Evolutionary conservation across 1,140 invertebrate genomes (phyloP).

Genomic region (Phymastichus coffea): DNA sequence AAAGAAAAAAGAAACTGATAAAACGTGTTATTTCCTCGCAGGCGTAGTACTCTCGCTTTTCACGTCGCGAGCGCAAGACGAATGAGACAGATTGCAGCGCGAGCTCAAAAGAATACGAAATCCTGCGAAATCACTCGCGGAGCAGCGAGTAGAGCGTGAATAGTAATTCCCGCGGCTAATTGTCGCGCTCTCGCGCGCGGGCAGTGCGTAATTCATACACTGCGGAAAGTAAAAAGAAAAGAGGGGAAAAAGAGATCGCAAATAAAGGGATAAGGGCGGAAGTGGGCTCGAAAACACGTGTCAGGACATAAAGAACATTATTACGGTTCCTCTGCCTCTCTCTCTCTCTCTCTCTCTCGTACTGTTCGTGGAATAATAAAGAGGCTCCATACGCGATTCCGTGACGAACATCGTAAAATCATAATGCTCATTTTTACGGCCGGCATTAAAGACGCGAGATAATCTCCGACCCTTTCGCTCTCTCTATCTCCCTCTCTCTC

Average conservation of each 20-base stretch:
- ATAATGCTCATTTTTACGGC: constrained; percentile 22
- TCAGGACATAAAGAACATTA: constrained; percentile 24
- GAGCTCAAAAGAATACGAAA: constrained; percentile 2
- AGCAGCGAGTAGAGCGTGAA: constrained; percentile 1
- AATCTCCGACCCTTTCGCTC: constrained; percentile 6
- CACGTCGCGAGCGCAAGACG: neutral
- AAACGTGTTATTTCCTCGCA: too few species aligned
- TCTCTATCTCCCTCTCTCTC: neutral
- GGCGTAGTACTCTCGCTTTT: neutral
- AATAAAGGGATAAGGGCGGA: neutral
- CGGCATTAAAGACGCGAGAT: constrained; percentile 6
- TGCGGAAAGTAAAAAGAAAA: neutral
- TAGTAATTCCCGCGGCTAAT: constrained; percentile 19
- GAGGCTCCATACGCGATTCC: constrained; percentile 16
- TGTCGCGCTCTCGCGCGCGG: neutral
- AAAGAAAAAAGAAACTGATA: too few species aligned
- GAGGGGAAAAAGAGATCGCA: neutral
- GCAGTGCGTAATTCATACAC: neutral
- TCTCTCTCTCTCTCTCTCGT: too few species aligned
- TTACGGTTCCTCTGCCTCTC: constrained; percentile 6
- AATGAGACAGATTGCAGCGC: constrained; percentile 17
- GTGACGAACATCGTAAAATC: constrained; percentile 27
- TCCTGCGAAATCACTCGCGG: constrained; percentile 14
- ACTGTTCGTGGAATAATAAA: constrained; percentile 28
- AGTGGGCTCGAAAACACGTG: constrained; percentile 14